phyloP scores from a whole-genome alignment of 2,113 vertebrate species.

The Onychorhynchus coronatus region DNA sequence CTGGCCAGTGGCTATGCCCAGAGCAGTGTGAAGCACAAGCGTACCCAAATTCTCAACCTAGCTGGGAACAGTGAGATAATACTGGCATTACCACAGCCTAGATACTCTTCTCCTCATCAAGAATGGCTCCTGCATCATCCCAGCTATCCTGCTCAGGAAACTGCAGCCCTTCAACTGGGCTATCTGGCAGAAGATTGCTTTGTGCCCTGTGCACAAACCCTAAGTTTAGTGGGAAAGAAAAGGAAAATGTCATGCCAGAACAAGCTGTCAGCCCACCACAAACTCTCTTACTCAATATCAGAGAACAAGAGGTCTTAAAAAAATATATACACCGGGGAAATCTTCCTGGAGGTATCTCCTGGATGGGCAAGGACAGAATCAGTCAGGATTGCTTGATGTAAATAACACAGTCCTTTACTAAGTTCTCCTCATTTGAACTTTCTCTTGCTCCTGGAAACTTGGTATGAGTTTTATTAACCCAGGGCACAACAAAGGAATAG shows the following conservation, averaged over 20 bases:
- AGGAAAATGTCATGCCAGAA: background rate
- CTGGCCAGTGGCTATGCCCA: background rate
- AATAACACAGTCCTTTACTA: background rate
- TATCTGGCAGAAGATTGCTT: background rate
- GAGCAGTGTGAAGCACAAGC: background rate
- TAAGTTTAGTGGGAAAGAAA: too few species aligned
- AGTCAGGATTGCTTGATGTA: background rate
- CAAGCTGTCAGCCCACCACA: background rate
- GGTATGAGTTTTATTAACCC: background rate
- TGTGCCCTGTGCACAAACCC: background rate
- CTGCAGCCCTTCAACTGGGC: background rate
- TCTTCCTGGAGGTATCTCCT: background rate
- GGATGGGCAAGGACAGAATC: background rate
- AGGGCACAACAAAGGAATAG: background rate
- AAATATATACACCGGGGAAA: background rate
- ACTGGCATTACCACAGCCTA: background rate
- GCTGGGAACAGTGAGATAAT: background rate
- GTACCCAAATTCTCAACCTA: background rate
- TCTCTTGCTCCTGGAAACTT: background rate
- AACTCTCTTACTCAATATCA: background rate
- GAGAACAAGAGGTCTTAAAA: background rate
- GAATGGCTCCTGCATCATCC: accelerated
- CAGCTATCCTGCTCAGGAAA: background rate
- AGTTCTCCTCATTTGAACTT: background rate
- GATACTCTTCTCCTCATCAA: background rate